phyloP scores from a whole-genome alignment of 2,113 vertebrate species.

The Hippocampus barbouri region DNA sequence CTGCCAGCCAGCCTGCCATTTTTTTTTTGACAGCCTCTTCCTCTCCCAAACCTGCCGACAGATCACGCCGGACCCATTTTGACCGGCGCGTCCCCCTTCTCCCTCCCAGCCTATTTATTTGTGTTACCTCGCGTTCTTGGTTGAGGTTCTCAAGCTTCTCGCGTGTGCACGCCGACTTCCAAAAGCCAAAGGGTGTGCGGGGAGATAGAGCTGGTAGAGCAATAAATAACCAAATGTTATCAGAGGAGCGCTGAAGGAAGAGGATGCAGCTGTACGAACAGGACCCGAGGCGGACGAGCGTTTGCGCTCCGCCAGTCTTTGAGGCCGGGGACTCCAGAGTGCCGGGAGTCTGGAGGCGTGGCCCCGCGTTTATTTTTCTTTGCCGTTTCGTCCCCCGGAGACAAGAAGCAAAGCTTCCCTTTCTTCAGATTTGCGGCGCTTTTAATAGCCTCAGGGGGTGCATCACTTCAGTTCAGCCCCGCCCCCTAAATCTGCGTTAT shows the following conservation, averaged over 20 bases:
- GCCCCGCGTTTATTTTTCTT: constrained; percentile 71
- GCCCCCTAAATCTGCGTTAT: background rate
- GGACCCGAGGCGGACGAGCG: constrained; percentile 65
- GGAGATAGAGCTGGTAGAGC: constrained; percentile 68
- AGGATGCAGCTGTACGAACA: constrained; percentile 80
- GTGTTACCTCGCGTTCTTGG: constrained; percentile 50
- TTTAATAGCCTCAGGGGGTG: background rate
- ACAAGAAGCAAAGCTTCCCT: constrained; percentile 33
- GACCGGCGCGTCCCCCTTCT: constrained; percentile 25
- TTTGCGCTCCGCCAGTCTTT: constrained; percentile 68
- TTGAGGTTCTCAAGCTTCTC: constrained; percentile 49
- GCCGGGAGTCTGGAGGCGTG: constrained; percentile 61
- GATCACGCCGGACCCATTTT: constrained; percentile 46
- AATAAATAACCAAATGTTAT: constrained; percentile 81
- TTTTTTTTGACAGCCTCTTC: constrained; percentile 42
- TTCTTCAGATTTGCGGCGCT: constrained; percentile 23
- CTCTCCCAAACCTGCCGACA: constrained; percentile 40
- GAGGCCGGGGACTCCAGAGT: constrained; percentile 61
- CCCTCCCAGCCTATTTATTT: constrained; percentile 42
- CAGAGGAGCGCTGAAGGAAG: constrained; percentile 74
- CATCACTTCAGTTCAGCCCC: background rate
- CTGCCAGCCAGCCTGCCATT: constrained; percentile 39
- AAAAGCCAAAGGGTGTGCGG: constrained; percentile 60
- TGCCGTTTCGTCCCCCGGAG: constrained; percentile 61
- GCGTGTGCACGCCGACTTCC: constrained; percentile 60